Evolutionary conservation across 2,888 invertebrate species (phyloP), one percentile per base, ranked within the genome.

Genomic region (Diploptera punctata): DNA sequence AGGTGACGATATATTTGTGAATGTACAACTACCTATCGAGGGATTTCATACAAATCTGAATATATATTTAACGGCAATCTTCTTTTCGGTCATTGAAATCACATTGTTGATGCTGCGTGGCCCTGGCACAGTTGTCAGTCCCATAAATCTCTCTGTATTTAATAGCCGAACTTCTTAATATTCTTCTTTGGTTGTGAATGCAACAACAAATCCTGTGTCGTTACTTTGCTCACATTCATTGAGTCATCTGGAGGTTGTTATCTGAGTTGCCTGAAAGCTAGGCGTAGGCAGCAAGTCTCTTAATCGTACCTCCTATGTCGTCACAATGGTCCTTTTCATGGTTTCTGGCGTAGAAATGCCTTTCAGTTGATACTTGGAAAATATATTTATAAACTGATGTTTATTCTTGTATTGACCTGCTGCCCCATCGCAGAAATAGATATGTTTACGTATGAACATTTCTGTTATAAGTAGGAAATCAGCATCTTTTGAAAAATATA

Each of bases 381-480:
- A n/a, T 5, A 49, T 7, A 49, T 38, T 38, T 38, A 38, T 13
- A 49, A 13, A 13, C n/a, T 49, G 7, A 13, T 13, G 7, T 49
- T 49, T 49, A n/a, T 49, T n/a, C n/a, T 49, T 49, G 49, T 49
- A 49, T 49, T 49, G 18, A n/a, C 49, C 49, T 49, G 49, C 49
- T 49, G 49, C n/a, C 16, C 18, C 16, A 49, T 7, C 18, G 18
- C 49, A 13, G 49, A 49, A 49, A 49, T 49, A 49, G 49, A 13
- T n/a, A 13, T 49, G n/a, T 18, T 49, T 49, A 49, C 18, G 49
- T 49, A 18, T 49, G 10, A 49, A 49, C 7, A 49, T 18, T 13
- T 13, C 49, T n/a, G 18, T 18, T 49, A 18, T 49, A 5, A 13
- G 7, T 49, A 5, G 18, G 16, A n/a, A n/a, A n/a, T n/a, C n/a